These are phyloP conservation scores for Therioaphis trifolii DNA, from an alignment of 2,888 invertebrate genomes.

Conservation along the genomic window DNA sequence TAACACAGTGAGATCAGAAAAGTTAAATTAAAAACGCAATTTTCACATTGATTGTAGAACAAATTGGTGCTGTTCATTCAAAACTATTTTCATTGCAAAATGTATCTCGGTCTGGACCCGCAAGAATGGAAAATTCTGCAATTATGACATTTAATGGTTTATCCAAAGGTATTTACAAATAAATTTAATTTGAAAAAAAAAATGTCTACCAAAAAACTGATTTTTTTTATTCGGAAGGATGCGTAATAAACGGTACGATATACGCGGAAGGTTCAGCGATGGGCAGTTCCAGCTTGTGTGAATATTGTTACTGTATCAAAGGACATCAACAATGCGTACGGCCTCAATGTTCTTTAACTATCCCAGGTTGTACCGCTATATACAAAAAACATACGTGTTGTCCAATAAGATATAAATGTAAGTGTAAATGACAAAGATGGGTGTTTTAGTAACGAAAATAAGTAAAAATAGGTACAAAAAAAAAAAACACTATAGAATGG, in stretches of 20 bases:
- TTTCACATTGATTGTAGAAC: constrained; percentile 47
- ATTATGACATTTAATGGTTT: constrained; percentile 23
- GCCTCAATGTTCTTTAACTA: constrained; percentile 82
- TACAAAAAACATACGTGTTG: constrained; percentile 79
- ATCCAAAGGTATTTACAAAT: constrained; percentile 37
- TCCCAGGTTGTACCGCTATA: constrained; percentile 77
- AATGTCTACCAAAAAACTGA: too few species aligned
- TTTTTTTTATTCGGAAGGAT: constrained; percentile 72
- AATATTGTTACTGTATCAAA: constrained; percentile 85
- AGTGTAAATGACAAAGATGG: constrained; percentile 34
- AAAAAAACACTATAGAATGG: too few species aligned
- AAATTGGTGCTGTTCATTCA: constrained; percentile 18
- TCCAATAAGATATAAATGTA: constrained; percentile 83
- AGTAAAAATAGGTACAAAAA: too few species aligned
- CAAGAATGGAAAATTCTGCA: constrained; percentile 51
- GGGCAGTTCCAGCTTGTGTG: constrained; percentile 81
- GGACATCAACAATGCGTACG: constrained; percentile 81
- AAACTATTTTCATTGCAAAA: constrained; percentile 26
- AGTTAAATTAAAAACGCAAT: background rate
- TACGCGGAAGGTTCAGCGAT: constrained; percentile 87
- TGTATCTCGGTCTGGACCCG: constrained; percentile 44
- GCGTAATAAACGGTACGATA: constrained; percentile 78
- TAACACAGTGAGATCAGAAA: background rate
- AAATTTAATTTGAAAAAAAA: background rate
- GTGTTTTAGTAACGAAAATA: too few species aligned